Evolutionary conservation across 1,140 invertebrate species (phyloP).

Genomic region (Bombus consobrinus): DNA sequence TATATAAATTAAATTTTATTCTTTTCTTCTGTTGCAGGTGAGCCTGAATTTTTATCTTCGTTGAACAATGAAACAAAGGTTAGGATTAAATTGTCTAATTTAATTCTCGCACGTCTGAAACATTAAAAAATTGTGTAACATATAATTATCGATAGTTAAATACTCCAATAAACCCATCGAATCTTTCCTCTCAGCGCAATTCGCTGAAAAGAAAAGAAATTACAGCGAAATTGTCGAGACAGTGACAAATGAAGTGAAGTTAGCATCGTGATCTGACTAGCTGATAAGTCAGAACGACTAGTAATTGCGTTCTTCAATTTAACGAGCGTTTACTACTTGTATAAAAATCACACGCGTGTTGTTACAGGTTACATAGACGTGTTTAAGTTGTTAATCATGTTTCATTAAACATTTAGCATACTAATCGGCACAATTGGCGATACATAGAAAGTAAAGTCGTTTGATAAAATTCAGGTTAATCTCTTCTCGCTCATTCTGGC

Average conservation of each 20-base stretch:
- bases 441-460: neutral
- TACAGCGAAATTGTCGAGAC: constrained; percentile 43
- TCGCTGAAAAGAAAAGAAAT: constrained; percentile 54
- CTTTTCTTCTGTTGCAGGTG: constrained; percentile 58
- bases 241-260: constrained; percentile 65
- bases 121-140: neutral
- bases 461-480: neutral
- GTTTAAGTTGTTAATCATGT: constrained; percentile 43
- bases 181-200: neutral
- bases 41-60: constrained; percentile 13
- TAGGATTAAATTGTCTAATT: neutral
- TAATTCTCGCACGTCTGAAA: too few species aligned
- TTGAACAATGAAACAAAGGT: neutral
- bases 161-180: neutral
- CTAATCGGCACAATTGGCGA: neutral
- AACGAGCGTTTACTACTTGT: constrained; percentile 14
- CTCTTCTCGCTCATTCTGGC: neutral
- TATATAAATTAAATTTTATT: neutral
- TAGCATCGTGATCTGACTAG: constrained; percentile 26
- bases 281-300: constrained; percentile 24
- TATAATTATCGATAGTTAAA: neutral
- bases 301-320: constrained; percentile 52
- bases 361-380: constrained; percentile 39
- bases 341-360: constrained; percentile 44
- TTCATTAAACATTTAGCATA: constrained; percentile 17